Evolutionary conservation across 2,888 invertebrate species (phyloP).

Genomic region (Mythimna lalbum): DNA sequence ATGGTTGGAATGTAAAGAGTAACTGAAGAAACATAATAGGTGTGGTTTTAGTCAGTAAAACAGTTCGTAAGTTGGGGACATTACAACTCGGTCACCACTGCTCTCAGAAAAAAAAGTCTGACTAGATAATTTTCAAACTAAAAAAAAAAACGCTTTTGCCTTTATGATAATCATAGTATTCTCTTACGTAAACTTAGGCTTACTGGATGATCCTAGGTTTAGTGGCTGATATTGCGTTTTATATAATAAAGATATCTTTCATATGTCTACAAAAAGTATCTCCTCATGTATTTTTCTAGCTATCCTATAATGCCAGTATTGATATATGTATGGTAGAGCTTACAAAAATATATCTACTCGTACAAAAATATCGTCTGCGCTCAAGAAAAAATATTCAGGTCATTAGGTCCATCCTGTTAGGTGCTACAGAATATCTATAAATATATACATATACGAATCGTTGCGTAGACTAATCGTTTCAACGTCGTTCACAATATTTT

Average conservation of each 20-base stretch:
- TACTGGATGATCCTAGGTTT: background rate
- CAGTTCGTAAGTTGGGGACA: no score
- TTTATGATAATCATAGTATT: no score
- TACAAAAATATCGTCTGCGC: background rate
- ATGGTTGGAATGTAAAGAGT: no score
- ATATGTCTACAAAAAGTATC: background rate
- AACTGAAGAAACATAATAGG: no score
- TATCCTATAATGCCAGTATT: background rate
- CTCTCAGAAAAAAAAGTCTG: no score
- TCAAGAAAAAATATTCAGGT: constrained; percentile 11
- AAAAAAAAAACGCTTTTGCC: no score
- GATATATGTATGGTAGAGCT: background rate
- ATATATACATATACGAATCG: constrained; percentile 1
- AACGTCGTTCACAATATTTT: no score
- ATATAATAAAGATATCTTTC: background rate
- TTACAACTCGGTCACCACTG: no score
- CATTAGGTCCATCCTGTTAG: background rate
- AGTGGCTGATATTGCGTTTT: background rate
- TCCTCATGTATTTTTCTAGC: background rate
- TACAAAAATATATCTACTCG: background rate
- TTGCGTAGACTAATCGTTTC: background rate
- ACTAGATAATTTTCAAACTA: no score
- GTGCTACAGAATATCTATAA: background rate
- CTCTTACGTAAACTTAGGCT: no score
- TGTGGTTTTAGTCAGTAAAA: no score